Evolutionary conservation across 2,797 vertebrate genomes (phyloP), one percentile per base, ranked within the genome.

Genomic region (Sciaenops ocellatus): DNA sequence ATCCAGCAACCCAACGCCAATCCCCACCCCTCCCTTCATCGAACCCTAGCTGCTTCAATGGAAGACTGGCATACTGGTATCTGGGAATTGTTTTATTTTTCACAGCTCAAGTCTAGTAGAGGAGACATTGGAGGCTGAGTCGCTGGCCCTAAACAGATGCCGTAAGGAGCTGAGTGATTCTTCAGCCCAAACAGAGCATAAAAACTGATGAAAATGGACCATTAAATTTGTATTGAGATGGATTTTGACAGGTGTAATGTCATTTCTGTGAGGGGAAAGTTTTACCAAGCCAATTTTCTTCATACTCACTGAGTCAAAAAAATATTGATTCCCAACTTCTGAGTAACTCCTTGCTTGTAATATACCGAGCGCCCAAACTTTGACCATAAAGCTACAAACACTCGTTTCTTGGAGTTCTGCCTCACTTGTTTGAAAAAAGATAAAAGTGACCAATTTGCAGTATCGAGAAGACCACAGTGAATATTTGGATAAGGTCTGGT

Each of bases 21-120:
- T 26, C 57, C 65, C 47, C 44, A 38, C 20, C 62, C 63, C 57
- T 64, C 76, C 51, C 44, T 60, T 41, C 57, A 67, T 57, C 47
- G n/a, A n/a, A n/a, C n/a, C 38, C 48, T 59, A 38, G 67, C 76
- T 76, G 81, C 68, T 85, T 60, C 76, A 76, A 61, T 61, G 75
- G 62, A 42, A 47, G 20, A 72, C 60, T 69, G 60, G 70, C 56
- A 56, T 46, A 75, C 78, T 79, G 84, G 77, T 80, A 80, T 90
- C 86, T 89, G 73, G 71, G 64, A 82, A 76, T 24, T 71, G 82
- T 85, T 91, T 83, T 69, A 69, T 81, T 85, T 88, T 79, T 76
- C 69, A 70, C 80, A 6, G 38, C 83, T 88, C 70, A 73, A 76
- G 70, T 85, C 73, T 64, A 80, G 78, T 61, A 61, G 70, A 79